phyloP scores from a whole-genome alignment of 2,113 vertebrate species.

The Setophaga kirtlandii region DNA sequence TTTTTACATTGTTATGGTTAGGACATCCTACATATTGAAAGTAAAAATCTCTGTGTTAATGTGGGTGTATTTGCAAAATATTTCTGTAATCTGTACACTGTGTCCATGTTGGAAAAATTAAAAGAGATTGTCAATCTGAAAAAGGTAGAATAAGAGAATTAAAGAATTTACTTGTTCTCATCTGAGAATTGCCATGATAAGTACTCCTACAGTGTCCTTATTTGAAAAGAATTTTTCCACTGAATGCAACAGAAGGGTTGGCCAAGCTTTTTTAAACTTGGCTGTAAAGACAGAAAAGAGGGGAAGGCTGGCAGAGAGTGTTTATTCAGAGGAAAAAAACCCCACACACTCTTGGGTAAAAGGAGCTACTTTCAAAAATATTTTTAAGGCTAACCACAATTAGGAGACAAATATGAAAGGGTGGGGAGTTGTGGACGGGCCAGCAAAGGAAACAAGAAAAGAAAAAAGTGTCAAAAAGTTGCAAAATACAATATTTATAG shows the following conservation, averaged over 20 bases:
- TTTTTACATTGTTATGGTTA: background rate
- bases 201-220: background rate
- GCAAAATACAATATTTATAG: background rate
- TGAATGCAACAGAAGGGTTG: background rate
- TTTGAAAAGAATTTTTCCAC: background rate
- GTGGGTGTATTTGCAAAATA: background rate
- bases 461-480: background rate
- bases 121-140: background rate
- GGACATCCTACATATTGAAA: background rate
- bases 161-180: background rate
- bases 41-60: background rate
- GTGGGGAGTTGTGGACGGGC: background rate
- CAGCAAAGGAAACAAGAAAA: background rate
- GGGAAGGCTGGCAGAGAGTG: background rate
- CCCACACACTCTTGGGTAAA: background rate
- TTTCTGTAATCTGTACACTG: background rate
- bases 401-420: background rate
- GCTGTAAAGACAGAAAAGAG: background rate
- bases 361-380: background rate
- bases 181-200: background rate
- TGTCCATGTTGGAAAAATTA: background rate
- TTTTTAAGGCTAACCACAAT: background rate
- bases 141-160: background rate
- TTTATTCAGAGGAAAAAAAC: background rate
- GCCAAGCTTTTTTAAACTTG: background rate